Conservation (phyloP, 64 coral and sea anemone genomes). For the Trachythela sp. region DNA sequence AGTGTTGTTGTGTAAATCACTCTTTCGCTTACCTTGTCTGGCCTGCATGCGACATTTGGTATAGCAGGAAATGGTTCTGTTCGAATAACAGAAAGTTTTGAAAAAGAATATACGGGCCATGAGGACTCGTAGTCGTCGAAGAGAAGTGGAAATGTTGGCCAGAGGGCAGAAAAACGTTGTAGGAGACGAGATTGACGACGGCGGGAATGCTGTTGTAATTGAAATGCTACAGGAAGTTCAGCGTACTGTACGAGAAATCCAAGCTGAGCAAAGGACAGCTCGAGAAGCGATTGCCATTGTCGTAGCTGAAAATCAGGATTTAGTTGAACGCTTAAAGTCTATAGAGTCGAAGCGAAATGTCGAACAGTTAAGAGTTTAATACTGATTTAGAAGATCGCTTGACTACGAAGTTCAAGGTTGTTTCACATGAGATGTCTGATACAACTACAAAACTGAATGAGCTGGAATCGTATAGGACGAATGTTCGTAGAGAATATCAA, state of each 20-base stretch:
- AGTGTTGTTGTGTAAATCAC: neutral
- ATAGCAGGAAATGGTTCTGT: constrained; percentile 22
- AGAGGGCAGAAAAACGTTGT: no score
- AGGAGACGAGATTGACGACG: no score
- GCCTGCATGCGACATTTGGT: neutral
- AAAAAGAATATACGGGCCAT: neutral
- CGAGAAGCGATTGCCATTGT: neutral
- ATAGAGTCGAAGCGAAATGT: neutral
- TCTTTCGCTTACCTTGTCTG: neutral
- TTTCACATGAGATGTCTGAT: neutral
- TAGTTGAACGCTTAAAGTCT: neutral
- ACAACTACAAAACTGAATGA: neutral
- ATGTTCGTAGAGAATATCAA: neutral
- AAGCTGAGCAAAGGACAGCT: neutral
- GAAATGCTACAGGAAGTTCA: neutral
- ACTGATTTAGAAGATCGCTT: neutral
- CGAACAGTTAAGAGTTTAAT: neutral
- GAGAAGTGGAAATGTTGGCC: neutral
- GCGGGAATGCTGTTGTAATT: neutral
- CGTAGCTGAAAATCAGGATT: neutral
- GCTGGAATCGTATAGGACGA: neutral
- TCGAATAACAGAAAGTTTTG: neutral
- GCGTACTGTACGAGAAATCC: neutral
- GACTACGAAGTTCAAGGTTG: neutral
- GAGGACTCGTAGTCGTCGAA: neutral